Percentiles rank a stretch among this genome's conserved stretches.
These are phyloP conservation scores for Microctonus aethiopoides DNA, from an alignment of 2,888 invertebrate genomes.

Conservation along the genomic window DNA sequence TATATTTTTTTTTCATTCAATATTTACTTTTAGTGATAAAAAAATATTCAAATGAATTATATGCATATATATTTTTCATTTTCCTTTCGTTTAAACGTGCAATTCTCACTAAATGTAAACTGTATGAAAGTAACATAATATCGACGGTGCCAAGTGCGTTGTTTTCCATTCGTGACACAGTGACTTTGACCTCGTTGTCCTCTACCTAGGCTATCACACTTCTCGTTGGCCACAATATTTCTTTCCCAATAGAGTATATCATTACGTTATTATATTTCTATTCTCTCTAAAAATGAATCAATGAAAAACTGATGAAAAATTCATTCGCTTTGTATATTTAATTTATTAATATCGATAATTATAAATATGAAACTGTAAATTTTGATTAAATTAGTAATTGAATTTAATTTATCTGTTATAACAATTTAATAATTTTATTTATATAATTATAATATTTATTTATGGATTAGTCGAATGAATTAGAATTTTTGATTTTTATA, in stretches of 20 bases:
- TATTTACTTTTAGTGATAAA: too few species aligned
- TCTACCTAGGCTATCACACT: conserved; percentile 58
- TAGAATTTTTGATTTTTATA: too few species aligned
- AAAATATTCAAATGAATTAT: too few species aligned
- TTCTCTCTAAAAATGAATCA: neutral
- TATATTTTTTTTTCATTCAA: neutral
- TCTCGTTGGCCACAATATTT: conserved; percentile 35
- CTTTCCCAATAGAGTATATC: neutral
- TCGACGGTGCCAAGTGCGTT: conserved; percentile 32
- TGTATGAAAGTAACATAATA: neutral
- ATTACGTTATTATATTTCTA: neutral
- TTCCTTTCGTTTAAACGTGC: neutral
- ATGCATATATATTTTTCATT: neutral
- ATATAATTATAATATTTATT: too few species aligned
- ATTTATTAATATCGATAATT: too few species aligned
- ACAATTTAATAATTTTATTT: too few species aligned
- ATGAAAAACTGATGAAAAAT: neutral
- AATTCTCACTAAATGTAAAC: neutral
- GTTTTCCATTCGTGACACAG: conserved; percentile 45
- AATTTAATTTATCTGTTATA: too few species aligned
- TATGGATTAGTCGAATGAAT: too few species aligned
- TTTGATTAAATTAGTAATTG: too few species aligned
- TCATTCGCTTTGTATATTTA: too few species aligned
- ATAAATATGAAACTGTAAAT: too few species aligned
- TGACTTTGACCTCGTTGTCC: conserved; percentile 53